phyloP scores from a whole-genome alignment of 2,113 vertebrate species.

The Pristiophorus japonicus region DNA sequence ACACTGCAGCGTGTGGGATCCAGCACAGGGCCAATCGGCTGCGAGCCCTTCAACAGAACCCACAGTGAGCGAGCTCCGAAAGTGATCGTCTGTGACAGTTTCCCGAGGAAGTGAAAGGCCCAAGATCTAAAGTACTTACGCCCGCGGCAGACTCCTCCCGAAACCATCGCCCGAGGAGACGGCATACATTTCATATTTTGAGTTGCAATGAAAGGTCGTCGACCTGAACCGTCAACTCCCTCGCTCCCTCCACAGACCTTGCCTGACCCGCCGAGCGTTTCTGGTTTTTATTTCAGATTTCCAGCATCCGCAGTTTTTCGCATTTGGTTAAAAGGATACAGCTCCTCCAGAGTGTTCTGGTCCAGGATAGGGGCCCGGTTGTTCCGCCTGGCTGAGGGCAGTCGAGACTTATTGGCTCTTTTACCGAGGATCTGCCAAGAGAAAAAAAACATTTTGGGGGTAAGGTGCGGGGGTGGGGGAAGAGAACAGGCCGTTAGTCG shows the following conservation, averaged over 20 bases:
- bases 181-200: not conserved
- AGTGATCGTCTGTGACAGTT: not conserved
- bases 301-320: no score
- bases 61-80: not conserved
- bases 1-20: not conserved
- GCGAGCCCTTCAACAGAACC: not conserved
- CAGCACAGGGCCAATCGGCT: not conserved
- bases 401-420: conserved; percentile 48
- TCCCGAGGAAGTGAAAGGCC: no score
- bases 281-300: no score
- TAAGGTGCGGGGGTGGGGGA: not conserved
- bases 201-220: no score
- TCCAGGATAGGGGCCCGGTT: conserved; percentile 52
- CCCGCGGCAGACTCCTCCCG: no score
- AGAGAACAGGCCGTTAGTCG: not conserved
- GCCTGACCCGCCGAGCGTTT: no score
- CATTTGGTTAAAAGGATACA: conserved; percentile 67
- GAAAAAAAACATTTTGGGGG: not conserved
- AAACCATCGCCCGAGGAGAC: conserved; percentile 42
- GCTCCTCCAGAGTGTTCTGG: conserved; percentile 61
- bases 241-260: no score
- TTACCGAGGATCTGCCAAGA: conserved; percentile 63
- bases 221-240: no score
- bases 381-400: conserved; percentile 46
- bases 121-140: not conserved